Evolutionary conservation across 92 coral and sea anemone genomes (phyloP).

Genomic region (Phenganax marumi): DNA sequence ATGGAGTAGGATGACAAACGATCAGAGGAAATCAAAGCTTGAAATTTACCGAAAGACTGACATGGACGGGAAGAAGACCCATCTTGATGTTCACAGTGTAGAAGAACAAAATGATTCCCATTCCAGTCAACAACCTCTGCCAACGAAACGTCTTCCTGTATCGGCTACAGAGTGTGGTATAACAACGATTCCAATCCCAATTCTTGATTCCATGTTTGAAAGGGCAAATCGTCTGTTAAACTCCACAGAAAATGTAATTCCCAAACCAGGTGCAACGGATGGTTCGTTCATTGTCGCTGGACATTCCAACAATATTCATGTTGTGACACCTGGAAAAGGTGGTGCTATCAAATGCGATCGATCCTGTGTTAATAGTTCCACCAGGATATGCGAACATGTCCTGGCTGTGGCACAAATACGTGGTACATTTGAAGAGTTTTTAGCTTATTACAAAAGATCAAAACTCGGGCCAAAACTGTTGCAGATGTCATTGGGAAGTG

Average conservation of each 20-base stretch:
- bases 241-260: constrained; percentile 32
- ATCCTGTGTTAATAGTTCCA: constrained; percentile 47
- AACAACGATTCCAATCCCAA: constrained; percentile 30
- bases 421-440: constrained; percentile 28
- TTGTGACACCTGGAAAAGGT: constrained; percentile 56
- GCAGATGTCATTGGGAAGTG: constrained; percentile 33
- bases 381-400: constrained; percentile 53
- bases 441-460: constrained; percentile 43
- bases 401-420: constrained; percentile 51
- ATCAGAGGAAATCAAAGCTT: constrained; percentile 1
- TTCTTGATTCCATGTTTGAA: constrained; percentile 45
- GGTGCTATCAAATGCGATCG: constrained; percentile 52
- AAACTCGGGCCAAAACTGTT: constrained; percentile 19
- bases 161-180: constrained; percentile 7
- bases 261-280: constrained; percentile 54
- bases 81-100: background rate
- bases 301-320: constrained; percentile 43
- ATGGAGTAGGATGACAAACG: constrained; percentile 23
- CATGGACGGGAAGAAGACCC: constrained; percentile 29
- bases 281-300: constrained; percentile 61
- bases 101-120: background rate
- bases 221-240: constrained; percentile 37
- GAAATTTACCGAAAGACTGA: constrained; percentile 24
- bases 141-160: background rate
- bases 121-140: background rate